Base-by-base conservation (phyloP, 2,888 invertebrate species). In the Drosophila parthenogenetica region DNA sequence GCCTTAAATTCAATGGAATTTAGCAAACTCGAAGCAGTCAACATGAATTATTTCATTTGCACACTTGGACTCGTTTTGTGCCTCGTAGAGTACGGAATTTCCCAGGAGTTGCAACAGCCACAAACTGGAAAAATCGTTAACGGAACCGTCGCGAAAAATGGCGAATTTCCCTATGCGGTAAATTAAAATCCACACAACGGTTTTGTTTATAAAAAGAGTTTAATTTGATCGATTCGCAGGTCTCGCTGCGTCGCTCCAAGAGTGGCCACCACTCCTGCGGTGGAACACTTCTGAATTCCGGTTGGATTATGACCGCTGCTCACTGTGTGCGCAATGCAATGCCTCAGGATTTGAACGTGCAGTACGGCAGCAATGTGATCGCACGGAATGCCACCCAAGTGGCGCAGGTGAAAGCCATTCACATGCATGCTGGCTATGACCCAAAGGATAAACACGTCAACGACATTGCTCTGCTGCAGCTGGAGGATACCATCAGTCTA, bases 261-360 rank as follows among this genome's bases (percentile, higher is more conserved):
- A 69, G 69, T 16, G 90, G 91, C 5, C 81, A 79, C 14, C 92
- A 92, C 49, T 81, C 79, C 1, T 92, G 92, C 54, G 92, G 92
- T 5, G 90, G 75, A 8, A 87, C 91, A 0, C 70, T 92, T 32
- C 49, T 92, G 1, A 91, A 90, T 59, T 79, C 84, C 2, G 60
- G 74, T 46, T 92, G 91, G 91, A 76, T 87, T 3, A 67, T 92
- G 11, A 92, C 92, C 0, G 92, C 92, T 8, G 92, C 89, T 0
- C 92, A 92, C 58, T 92, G 92, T 72, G 91, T 91, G 4, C 68
- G 69, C 0, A 60, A 73, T 48, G 42, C 71, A 1, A 46, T 16
- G 3, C 85, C 91, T 0, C 63, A 60, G 40, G 70, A 72, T 43
- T 22, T 91, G 1, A 89, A 89, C 42, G 59, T 92, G 10, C 91